These are phyloP conservation scores for Matsumurasca onukii DNA, from an alignment of 1,140 invertebrate genomes.

Conservation along the genomic window DNA sequence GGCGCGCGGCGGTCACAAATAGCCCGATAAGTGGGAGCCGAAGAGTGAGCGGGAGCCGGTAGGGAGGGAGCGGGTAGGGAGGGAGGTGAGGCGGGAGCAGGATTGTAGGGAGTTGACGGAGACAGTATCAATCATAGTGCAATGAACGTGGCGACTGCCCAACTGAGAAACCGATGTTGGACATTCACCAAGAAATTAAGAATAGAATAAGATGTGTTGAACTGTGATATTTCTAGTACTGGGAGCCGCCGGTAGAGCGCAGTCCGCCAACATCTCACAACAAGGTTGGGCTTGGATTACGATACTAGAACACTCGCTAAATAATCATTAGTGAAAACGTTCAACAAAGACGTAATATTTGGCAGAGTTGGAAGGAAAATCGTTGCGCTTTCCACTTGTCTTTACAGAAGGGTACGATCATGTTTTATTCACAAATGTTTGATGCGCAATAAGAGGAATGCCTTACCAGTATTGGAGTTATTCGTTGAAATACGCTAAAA, in stretches of 20 bases:
- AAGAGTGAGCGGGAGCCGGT: background rate
- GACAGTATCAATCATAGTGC: slow-evolving; percentile 17
- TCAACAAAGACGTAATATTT: no score
- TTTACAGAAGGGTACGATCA: no score
- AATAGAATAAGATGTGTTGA: slow-evolving; percentile 27
- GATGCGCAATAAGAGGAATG: no score
- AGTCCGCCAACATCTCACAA: background rate
- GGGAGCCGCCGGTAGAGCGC: background rate
- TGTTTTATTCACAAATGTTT: no score
- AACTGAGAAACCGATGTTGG: slow-evolving; percentile 19
- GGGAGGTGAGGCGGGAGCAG: background rate
- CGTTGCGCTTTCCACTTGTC: no score
- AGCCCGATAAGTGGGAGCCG: background rate
- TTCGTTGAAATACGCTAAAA: no score
- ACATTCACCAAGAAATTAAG: slow-evolving; percentile 19
- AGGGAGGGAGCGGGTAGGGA: background rate
- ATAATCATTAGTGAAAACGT: no score
- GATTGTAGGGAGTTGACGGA: no score
- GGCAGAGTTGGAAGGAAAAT: no score
- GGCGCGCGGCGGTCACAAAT: slow-evolving; percentile 3
- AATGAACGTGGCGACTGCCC: slow-evolving; percentile 3
- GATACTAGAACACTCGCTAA: no score
- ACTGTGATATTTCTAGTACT: background rate
- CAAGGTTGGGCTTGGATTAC: no score
- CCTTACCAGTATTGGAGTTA: no score